A percentile compares a stretch with the other conserved stretches of the same genome.
Evolutionary conservation across 2,797 vertebrate genomes (phyloP).

Genomic region (Sorex maritimensis): DNA sequence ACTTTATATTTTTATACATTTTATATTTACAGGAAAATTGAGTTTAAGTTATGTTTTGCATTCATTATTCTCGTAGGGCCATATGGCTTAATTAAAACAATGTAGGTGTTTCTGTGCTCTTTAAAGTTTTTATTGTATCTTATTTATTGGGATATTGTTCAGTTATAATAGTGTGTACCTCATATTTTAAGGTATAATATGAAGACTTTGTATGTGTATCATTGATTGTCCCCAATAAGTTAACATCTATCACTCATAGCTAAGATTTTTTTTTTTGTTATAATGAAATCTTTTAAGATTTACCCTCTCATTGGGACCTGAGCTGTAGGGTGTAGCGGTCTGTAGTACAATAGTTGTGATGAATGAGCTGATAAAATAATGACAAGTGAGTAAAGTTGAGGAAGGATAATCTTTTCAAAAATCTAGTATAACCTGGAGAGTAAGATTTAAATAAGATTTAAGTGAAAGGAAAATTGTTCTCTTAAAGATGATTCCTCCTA

Average conservation of each 20-base stretch:
- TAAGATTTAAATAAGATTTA: constrained; percentile 23
- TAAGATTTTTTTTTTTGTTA: neutral
- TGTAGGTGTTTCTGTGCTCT: constrained; percentile 20
- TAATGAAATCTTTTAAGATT: too few species aligned
- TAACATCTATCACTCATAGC: neutral
- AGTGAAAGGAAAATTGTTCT: constrained; percentile 32
- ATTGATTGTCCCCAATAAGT: neutral
- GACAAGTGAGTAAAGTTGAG: constrained; percentile 21
- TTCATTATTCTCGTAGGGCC: constrained; percentile 11
- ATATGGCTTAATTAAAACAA: constrained; percentile 34
- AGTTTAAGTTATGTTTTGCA: constrained; percentile 41
- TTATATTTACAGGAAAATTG: constrained; percentile 54
- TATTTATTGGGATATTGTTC: neutral
- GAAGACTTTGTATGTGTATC: neutral
- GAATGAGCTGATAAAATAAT: neutral
- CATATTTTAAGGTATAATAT: neutral
- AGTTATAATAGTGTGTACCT: neutral
- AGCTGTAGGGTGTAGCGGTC: too few species aligned
- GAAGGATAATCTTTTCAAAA: constrained; percentile 45
- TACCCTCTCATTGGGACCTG: too few species aligned
- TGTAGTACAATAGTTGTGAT: neutral
- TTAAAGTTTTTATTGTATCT: neutral
- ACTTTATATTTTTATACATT: constrained; percentile 22
- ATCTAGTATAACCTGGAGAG: constrained; percentile 19
- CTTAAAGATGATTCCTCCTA: neutral